phyloP scores from a whole-genome alignment of 2,797 vertebrate species.

The Diglossa cyanea region DNA sequence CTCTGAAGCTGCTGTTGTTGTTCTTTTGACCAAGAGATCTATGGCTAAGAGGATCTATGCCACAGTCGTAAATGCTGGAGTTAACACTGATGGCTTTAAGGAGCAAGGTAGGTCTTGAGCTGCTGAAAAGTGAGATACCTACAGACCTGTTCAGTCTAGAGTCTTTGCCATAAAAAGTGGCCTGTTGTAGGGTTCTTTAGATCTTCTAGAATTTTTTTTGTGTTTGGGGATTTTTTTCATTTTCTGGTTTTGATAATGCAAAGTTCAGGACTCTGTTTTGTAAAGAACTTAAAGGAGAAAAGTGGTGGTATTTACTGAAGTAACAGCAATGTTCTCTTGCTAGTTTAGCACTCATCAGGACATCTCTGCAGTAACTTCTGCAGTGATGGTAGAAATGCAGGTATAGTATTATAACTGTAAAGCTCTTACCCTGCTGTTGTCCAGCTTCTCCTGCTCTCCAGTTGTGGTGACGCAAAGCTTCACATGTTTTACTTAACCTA shows the following conservation, averaged over 20 bases:
- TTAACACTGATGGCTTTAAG: slow-evolving; percentile 95
- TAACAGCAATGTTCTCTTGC: not conserved
- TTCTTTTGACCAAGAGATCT: slow-evolving; percentile 87
- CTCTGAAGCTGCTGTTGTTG: slow-evolving; percentile 86
- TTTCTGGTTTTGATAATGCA: not conserved
- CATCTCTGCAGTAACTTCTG: not conserved
- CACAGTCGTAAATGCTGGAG: slow-evolving; percentile 89
- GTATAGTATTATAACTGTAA: not conserved
- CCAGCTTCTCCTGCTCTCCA: not conserved
- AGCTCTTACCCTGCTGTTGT: not conserved
- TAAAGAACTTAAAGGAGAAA: not conserved
- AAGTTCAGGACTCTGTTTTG: not conserved
- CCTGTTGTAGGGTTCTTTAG: not conserved
- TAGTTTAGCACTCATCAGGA: not conserved
- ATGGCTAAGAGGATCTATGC: slow-evolving; percentile 90
- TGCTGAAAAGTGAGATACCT: not conserved
- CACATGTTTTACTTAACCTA: not conserved
- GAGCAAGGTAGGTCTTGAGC: slow-evolving; percentile 85
- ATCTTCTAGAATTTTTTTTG: not conserved
- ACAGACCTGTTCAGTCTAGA: not conserved
- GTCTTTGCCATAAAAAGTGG: not conserved
- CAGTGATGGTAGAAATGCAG: not conserved
- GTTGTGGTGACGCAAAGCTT: not conserved
- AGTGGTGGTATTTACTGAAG: not conserved
- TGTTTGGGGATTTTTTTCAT: not conserved